phyloP scores from a whole-genome alignment of 2,888 invertebrate genomes.

The Ichneumoninae sp. region DNA sequence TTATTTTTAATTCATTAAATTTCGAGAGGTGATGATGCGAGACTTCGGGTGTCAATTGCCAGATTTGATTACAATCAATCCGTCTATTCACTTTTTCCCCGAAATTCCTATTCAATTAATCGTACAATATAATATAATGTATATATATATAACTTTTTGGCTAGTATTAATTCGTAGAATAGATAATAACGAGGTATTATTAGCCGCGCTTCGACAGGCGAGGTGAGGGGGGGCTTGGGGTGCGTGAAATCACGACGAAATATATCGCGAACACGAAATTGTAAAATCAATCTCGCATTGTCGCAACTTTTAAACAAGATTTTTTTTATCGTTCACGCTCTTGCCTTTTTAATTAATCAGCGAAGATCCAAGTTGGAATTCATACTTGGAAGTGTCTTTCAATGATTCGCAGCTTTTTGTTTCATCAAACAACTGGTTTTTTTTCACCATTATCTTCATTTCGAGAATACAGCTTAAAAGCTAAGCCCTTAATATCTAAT shows the following conservation, averaged over 20 bases:
- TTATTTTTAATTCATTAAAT: background rate
- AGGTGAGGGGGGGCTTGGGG: conserved; percentile 44
- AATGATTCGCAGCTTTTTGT: conserved; percentile 15
- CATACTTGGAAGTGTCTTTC: conserved; percentile 1
- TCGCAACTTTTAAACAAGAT: conserved; percentile 11
- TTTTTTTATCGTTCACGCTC: conserved; percentile 33
- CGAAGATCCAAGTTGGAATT: background rate
- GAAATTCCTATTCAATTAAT: conserved; percentile 58
- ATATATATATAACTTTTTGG: conserved; percentile 73
- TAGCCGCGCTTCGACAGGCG: conserved; percentile 38
- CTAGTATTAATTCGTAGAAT: conserved; percentile 78
- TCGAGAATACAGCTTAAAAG: conserved; percentile 44
- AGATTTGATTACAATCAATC: conserved; percentile 26
- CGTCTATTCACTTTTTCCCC: conserved; percentile 32
- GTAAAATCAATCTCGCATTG: conserved; percentile 64
- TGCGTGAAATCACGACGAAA: conserved; percentile 13
- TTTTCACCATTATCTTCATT: conserved; percentile 27
- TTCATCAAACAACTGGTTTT: conserved; percentile 6
- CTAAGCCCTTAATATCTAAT: conserved; percentile 47
- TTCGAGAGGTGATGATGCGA: background rate
- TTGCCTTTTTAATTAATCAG: background rate
- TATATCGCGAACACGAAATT: conserved; percentile 49
- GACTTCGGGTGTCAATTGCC: conserved; percentile 3
- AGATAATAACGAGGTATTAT: conserved; percentile 79
- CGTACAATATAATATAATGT: conserved; percentile 53